Percentiles rank a stretch among this genome's conserved stretches.
Evolutionary conservation across 2,888 invertebrate genomes (phyloP).

Genomic region (Stenodema calcarata): DNA sequence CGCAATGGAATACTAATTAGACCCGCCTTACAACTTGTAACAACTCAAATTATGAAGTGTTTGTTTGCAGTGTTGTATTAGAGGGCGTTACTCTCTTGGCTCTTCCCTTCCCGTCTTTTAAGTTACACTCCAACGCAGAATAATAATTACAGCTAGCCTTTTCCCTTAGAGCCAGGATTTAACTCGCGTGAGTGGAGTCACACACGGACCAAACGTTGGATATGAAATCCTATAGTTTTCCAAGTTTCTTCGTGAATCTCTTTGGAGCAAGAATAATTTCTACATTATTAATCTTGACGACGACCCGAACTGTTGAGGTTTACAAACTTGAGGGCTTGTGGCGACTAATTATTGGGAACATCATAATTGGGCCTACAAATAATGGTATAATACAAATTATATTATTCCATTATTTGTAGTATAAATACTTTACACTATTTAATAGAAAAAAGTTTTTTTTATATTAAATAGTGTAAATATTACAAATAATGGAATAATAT

Average conservation of each 20-base stretch:
- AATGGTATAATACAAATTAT: too few species aligned
- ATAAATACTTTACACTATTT: too few species aligned
- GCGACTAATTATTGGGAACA: too few species aligned
- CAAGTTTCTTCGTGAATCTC: background rate
- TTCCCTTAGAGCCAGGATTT: background rate
- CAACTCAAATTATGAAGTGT: conserved; percentile 49
- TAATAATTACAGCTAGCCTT: conserved; percentile 23
- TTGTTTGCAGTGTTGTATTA: conserved; percentile 46
- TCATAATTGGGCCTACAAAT: too few species aligned
- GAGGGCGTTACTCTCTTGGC: conserved; percentile 13
- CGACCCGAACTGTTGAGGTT: too few species aligned
- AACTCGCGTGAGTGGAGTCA: background rate
- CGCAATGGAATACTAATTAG: conserved; percentile 48
- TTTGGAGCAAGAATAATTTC: too few species aligned
- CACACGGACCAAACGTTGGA: background rate
- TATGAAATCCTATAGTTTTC: background rate
- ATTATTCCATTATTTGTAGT: too few species aligned
- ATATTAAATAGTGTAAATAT: too few species aligned
- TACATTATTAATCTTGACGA: too few species aligned
- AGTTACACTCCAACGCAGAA: conserved; percentile 14
- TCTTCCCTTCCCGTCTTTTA: background rate
- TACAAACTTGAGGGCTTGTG: too few species aligned
- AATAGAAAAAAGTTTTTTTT: too few species aligned
- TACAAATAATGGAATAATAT: too few species aligned
- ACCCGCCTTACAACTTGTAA: conserved; percentile 44